Evolutionary conservation across 2,888 invertebrate species (phyloP), one percentile per base, ranked within the genome.

Genomic region (Hirtodrosophila duncani): DNA sequence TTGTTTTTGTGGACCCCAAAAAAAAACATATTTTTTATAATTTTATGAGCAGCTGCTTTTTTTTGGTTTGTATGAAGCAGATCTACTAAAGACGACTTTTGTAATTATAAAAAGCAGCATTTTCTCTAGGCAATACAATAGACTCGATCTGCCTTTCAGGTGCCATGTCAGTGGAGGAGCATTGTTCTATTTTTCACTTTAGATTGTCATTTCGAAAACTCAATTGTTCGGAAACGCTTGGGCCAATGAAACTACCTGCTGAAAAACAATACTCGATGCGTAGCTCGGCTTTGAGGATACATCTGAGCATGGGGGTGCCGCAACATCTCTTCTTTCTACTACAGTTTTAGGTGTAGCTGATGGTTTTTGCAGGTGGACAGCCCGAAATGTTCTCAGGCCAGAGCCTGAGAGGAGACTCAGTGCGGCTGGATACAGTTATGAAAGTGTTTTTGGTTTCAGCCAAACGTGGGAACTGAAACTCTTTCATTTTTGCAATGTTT

Each of bases 181-280:
- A 65, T 80, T 74, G 74, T 78, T 77, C 66, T 68, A 68, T 44
- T 63, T 67, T 55, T 57, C 48, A 39, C 16, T 48, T 38, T 63
- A 77, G 75, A 68, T 59, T 81, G 70, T 81, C 81, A 81, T 52
- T 78, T 57, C 42, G 31, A 65, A 55, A 81, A 74, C 70, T 70
- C 63, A 67, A 81, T 81, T 81, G 77, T 79, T 62, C 59, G 75
- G 62, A 65, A 81, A 67, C 48, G 53, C 39, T 61, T 56, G 49
- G 24, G 30, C 27, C 27, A 27, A 46, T 24, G 17, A 34, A 44
- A 34, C 53, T 67, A 70, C 67, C 67, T 66, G 67, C 51, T 16
- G 26, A 16, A 42, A 48, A 38, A 46, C 62, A 63, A 66, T 56
- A 51, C 36, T 26, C 26, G 31, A 42, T 62, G 68, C 68, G 74